phyloP scores from a whole-genome alignment of 2,797 vertebrate species.

The Phoebastria nigripes region DNA sequence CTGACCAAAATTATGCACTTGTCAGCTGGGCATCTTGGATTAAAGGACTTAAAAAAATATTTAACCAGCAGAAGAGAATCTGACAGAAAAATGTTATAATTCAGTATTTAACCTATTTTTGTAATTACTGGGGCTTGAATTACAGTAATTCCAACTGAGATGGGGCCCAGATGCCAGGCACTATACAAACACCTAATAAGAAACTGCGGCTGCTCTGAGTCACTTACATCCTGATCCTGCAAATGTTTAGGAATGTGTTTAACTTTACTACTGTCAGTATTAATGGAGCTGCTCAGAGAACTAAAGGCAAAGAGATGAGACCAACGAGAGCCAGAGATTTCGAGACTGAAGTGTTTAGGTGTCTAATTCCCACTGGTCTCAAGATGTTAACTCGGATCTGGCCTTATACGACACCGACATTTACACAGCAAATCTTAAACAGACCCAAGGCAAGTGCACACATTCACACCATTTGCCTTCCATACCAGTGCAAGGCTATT shows the following conservation, averaged over 20 bases:
- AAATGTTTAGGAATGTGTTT: constrained; percentile 29
- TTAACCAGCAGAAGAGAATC: not conserved
- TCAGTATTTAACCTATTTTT: constrained; percentile 34
- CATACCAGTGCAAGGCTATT: not conserved
- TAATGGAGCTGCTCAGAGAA: not conserved
- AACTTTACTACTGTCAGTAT: constrained; percentile 26
- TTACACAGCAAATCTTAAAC: constrained; percentile 5
- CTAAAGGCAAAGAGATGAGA: constrained; percentile 32
- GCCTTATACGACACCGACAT: not conserved
- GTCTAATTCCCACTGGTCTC: not conserved
- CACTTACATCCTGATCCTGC: not conserved
- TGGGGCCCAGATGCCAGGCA: constrained; percentile 10
- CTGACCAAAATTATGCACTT: not conserved
- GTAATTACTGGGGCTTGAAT: constrained; percentile 14
- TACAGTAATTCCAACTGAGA: constrained; percentile 14
- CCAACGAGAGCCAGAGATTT: constrained; percentile 3
- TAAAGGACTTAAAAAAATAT: not conserved
- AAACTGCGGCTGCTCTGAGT: not conserved
- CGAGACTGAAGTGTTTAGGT: not conserved
- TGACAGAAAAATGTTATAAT: not conserved
- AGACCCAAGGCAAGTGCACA: not conserved
- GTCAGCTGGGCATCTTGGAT: not conserved
- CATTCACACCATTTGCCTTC: not conserved
- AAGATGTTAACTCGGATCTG: not conserved
- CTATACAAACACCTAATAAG: constrained; percentile 19